A percentile compares a stretch with the other conserved stretches of the same genome.
Conservation (phyloP, 2,888 invertebrate species). For the Oasisia sp. region DNA sequence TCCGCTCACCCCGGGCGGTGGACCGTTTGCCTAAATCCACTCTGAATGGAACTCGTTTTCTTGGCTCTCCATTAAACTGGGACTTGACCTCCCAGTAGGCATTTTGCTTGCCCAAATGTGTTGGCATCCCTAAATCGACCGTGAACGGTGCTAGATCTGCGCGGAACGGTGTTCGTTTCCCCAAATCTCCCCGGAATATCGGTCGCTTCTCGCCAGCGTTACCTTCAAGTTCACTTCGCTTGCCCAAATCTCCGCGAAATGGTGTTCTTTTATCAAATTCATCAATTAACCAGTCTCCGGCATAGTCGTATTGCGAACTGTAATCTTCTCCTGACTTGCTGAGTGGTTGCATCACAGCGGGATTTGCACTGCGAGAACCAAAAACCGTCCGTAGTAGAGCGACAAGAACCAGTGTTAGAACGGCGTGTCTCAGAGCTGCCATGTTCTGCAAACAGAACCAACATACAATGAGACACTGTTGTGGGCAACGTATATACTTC, state of each 20-base stretch:
- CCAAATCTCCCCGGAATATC: neutral
- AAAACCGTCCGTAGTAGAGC: neutral
- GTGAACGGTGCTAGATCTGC: neutral
- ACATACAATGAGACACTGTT: neutral
- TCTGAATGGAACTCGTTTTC: neutral
- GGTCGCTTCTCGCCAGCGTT: neutral
- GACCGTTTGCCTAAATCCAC: neutral
- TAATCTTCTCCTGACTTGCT: neutral
- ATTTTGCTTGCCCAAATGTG: neutral
- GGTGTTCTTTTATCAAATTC: neutral
- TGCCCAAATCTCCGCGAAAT: neutral
- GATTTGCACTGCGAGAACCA: neutral
- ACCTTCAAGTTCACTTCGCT: neutral
- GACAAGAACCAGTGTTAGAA: neutral
- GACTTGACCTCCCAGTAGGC: neutral
- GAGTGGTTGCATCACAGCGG: neutral
- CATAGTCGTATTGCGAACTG: neutral
- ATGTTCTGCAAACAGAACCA: neutral
- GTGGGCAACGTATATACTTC: neutral
- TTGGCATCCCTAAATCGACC: neutral
- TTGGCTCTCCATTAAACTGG: neutral
- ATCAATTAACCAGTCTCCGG: neutral
- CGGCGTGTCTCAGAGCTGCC: neutral
- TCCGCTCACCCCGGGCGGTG: neutral
- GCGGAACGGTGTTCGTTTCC: neutral